phyloP scores from a whole-genome alignment of 2,888 invertebrate genomes.

The Lycia hirtaria region DNA sequence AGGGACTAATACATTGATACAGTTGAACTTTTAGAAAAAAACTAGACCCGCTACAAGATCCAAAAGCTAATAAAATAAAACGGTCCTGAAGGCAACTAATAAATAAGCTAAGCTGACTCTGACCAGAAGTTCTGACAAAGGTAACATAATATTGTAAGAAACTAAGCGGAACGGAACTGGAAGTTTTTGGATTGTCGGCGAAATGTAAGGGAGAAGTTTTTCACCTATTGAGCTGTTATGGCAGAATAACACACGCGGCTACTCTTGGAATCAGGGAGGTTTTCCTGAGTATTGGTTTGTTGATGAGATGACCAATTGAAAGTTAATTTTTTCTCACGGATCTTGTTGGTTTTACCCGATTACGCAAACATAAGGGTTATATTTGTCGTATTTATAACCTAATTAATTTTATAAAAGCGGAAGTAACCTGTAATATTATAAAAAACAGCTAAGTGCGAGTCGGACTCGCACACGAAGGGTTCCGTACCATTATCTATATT shows the following conservation, averaged over 20 bases:
- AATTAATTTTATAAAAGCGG: too few species aligned
- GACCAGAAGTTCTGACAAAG: slow-evolving; percentile 4
- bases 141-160: background rate
- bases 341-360: too few species aligned
- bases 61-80: background rate
- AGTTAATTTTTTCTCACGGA: too few species aligned
- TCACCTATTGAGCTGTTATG: background rate
- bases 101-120: background rate
- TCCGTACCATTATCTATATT: too few species aligned
- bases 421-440: too few species aligned
- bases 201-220: slow-evolving; percentile 1
- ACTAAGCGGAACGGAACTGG: background rate
- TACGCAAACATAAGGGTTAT: too few species aligned
- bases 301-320: too few species aligned
- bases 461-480: too few species aligned
- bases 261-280: background rate
- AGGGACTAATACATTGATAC: too few species aligned
- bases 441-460: too few species aligned
- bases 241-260: background rate
- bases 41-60: background rate
- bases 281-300: background rate
- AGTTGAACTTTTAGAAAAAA: too few species aligned
- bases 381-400: too few species aligned
- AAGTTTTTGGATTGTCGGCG: slow-evolving; percentile 1
- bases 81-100: background rate